Evolutionary conservation across 2,888 invertebrate genomes (phyloP), one percentile per base, ranked within the genome.

Genomic region (Mythimna ferrago): DNA sequence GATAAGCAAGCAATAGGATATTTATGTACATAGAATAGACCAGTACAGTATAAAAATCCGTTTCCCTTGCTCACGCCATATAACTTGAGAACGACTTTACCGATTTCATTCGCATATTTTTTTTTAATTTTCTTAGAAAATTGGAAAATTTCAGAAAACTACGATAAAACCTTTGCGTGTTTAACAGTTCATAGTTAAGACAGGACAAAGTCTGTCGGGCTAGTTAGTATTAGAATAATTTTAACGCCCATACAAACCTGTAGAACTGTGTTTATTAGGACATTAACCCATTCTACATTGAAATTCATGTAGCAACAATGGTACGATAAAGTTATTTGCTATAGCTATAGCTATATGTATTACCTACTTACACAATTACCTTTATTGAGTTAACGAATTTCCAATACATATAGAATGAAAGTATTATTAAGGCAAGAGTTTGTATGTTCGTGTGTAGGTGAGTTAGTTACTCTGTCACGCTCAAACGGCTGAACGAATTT

Each of bases 271-370:
- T 75, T 75, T 84, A 82, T 65, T 60, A 60, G 63, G 68, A 69
- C 79, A 71, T 73, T 82, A 75, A 82, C 82, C 79, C 48, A 83
- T 82, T 84, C 73, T 44, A 78, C 57, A 74, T 81, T 71, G 60
- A 71, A 64, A 71, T 44, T 11, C 38, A 63, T 74, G 57, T 44
- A 71, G 66, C 68, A 76, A 80, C 66, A 62, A 63, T 48, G 38
- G 53, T 56, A 51, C 60, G 44, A 74, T 73, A 78, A 68, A 81
- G 41, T 60, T 60, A 48, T 54, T 57, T 35, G 67, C 60, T 62
- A 35, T 58, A 21, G 67, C 60, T 62, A 35, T 58, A 21, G 56
- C 62, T 67, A 48, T 69, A 61, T 53, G 19, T 11, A 67, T 71
- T 54, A 41, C 70, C 48, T 48, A 48, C 48, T 48, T 57, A 53